Evolutionary conservation across 2,888 invertebrate genomes (phyloP).

Genomic region (Ceriagrion tenellum): DNA sequence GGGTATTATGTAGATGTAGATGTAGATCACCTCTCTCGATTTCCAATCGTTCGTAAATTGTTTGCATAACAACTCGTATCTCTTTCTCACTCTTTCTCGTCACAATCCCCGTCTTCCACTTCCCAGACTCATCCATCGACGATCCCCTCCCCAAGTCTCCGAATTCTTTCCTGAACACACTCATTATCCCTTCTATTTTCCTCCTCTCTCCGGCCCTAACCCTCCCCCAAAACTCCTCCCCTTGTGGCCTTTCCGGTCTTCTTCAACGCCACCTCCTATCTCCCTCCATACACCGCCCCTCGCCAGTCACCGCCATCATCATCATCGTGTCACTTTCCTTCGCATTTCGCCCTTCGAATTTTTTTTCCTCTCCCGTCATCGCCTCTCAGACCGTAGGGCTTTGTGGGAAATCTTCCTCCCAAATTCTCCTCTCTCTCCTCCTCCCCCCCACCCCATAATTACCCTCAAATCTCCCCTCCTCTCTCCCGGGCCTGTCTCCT

Average conservation of each 20-base stretch:
- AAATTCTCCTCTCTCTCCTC: neutral
- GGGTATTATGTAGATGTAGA: no score
- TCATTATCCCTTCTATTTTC: no score
- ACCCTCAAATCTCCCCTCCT: neutral
- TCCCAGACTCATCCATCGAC: no score
- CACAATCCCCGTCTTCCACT: no score
- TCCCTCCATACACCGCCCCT: no score
- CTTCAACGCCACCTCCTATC: neutral
- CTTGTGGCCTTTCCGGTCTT: neutral
- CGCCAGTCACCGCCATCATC: neutral
- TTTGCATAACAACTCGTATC: neutral
- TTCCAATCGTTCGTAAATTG: neutral
- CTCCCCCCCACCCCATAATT: neutral
- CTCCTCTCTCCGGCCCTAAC: no score
- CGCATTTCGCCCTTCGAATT: neutral
- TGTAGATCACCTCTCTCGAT: neutral
- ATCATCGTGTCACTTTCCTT: neutral
- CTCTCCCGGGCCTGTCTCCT: neutral
- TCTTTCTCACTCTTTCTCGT: neutral
- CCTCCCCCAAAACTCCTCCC: no score
- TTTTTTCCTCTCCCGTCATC: neutral
- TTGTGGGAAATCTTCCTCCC: neutral
- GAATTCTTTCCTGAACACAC: no score
- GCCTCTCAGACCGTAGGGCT: constrained; percentile 18
- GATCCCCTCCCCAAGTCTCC: no score